A percentile compares a stretch with the other conserved stretches of the same genome.
These are phyloP conservation scores for Gymnopithys bicolor DNA, from an alignment of 2,797 vertebrate species.

Conservation along the genomic window DNA sequence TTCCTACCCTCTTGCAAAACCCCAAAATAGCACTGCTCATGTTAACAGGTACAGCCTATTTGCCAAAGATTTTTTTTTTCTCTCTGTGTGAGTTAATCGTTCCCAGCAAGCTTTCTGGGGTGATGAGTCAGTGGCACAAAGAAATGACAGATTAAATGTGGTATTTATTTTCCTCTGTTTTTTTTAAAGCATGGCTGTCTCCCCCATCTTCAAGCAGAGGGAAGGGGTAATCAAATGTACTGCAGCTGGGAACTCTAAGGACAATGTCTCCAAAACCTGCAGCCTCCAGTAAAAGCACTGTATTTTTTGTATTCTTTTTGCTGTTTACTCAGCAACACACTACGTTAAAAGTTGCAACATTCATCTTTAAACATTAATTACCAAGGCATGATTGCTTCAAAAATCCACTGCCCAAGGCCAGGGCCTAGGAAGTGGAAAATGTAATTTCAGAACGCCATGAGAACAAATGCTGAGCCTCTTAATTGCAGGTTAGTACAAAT, in stretches of 20 bases:
- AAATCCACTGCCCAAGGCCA: constrained; percentile 49
- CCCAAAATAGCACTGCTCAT: background rate
- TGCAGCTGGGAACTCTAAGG: background rate
- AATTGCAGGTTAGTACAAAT: constrained; percentile 55
- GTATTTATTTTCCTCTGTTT: background rate
- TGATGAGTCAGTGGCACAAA: constrained; percentile 15
- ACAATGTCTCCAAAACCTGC: background rate
- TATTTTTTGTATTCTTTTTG: background rate
- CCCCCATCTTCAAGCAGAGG: background rate
- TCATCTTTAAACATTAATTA: constrained; percentile 65
- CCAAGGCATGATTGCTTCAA: constrained; percentile 26
- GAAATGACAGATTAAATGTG: background rate
- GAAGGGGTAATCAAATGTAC: background rate
- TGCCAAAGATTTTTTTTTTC: background rate
- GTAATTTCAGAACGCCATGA: constrained; percentile 43
- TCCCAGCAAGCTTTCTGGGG: background rate
- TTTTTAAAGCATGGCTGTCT: background rate
- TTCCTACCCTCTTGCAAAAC: background rate
- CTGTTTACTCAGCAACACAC: constrained; percentile 17
- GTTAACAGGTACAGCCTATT: background rate
- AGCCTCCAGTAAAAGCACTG: background rate
- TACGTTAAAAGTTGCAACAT: constrained; percentile 43
- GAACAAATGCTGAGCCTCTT: constrained; percentile 46
- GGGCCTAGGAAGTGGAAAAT: constrained; percentile 57
- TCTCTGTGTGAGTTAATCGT: background rate